A percentile compares a stretch with the other conserved stretches of the same genome.
Evolutionary conservation across 1,140 invertebrate species (phyloP).

Genomic region (Telenomus remus): DNA sequence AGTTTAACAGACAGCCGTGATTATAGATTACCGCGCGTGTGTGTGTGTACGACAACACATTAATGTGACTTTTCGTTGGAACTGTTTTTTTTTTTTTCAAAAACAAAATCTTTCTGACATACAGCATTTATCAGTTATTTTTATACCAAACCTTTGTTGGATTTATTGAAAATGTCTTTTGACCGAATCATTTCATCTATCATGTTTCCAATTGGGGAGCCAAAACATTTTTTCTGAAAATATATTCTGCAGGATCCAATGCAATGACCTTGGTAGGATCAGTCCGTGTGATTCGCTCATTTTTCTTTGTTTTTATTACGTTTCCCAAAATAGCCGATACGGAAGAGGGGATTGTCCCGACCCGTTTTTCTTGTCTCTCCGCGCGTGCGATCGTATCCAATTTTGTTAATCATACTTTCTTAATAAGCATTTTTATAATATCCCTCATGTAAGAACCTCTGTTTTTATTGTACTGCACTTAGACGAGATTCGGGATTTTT

Average conservation of each 20-base stretch:
- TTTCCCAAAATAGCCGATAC: constrained; percentile 39
- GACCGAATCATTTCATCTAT: too few species aligned
- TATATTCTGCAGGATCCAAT: constrained; percentile 17
- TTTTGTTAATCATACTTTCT: constrained; percentile 56
- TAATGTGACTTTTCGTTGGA: not conserved
- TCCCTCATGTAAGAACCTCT: constrained; percentile 37
- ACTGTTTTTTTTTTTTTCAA: too few species aligned
- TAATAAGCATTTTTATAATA: constrained; percentile 55
- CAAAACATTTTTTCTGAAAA: constrained; percentile 2
- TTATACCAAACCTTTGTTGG: too few species aligned
- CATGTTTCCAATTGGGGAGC: too few species aligned
- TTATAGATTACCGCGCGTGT: too few species aligned
- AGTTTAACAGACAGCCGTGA: not conserved
- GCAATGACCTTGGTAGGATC: too few species aligned
- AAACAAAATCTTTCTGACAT: too few species aligned
- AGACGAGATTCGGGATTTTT: constrained; percentile 25
- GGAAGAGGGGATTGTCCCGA: constrained; percentile 34
- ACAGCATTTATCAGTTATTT: too few species aligned
- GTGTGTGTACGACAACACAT: not conserved
- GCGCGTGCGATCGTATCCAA: constrained; percentile 52
- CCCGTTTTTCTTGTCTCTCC: constrained; percentile 38
- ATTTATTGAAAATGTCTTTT: too few species aligned
- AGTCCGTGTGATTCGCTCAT: constrained; percentile 12
- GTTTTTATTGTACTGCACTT: constrained; percentile 32
- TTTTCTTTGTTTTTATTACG: constrained; percentile 45